A percentile compares a stretch with the other conserved stretches of the same genome.
phyloP scores from a whole-genome alignment of 37 sponge, comb jelly and placozoan genomes.

The Theonella swinhoei region DNA sequence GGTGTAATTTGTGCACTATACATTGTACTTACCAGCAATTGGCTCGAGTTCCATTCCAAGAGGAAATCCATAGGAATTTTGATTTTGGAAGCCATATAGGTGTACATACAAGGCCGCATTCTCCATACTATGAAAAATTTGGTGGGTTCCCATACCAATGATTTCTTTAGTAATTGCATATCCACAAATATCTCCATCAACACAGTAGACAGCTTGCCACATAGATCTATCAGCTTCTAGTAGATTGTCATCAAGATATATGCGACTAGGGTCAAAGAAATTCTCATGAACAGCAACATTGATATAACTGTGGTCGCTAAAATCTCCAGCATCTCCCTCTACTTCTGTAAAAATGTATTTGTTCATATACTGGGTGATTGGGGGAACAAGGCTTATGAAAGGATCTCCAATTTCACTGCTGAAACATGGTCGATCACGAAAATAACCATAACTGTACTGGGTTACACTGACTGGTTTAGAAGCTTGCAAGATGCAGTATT shows the following conservation, averaged over 20 bases:
- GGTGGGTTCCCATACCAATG: neutral
- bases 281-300: neutral
- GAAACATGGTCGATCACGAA: neutral
- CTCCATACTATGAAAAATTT: neutral
- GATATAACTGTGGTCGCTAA: too few species aligned
- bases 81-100: neutral
- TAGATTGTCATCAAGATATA: neutral
- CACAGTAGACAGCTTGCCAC: neutral
- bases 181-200: neutral
- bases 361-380: neutral
- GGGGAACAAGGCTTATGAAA: neutral
- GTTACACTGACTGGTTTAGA: neutral
- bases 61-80: neutral
- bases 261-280: neutral
- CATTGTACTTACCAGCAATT: neutral
- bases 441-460: neutral
- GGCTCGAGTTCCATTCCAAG: neutral
- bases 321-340: too few species aligned
- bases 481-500: neutral
- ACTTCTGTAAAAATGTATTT: too few species aligned
- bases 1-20: neutral
- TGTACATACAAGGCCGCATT: neutral
- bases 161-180: neutral
- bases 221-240: neutral
- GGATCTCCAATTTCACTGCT: neutral